Conservation (phyloP, 30 jellyfish, hydroid and myxozoan genomes). For the Turritopsis dohrnii region DNA sequence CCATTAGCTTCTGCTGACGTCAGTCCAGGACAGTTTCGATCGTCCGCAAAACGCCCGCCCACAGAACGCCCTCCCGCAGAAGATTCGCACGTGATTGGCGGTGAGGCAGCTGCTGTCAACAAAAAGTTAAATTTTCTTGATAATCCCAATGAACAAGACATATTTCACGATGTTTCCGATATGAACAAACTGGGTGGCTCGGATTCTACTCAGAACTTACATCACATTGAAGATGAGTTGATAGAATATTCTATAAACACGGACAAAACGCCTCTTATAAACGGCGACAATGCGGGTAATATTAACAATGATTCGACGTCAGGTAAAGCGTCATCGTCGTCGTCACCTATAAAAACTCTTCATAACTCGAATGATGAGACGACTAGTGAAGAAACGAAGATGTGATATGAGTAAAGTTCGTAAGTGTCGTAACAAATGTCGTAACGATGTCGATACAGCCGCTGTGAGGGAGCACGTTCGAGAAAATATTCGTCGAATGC, state of each 20-base stretch:
- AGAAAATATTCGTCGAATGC: not conserved
- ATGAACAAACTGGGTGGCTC: not conserved
- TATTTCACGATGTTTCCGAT: not conserved
- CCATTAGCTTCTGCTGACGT: not conserved
- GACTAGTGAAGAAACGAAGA: not conserved
- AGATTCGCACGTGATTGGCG: not conserved
- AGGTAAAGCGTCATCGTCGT: not conserved
- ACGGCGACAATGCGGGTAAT: not conserved
- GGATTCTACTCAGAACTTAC: not conserved
- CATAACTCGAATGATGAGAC: not conserved
- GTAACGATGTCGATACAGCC: too few relatives aligned
- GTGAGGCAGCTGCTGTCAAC: not conserved
- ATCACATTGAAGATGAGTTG: not conserved
- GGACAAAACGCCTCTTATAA: conserved; percentile 4
- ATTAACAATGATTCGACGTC: not conserved
- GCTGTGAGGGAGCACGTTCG: not conserved
- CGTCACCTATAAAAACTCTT: not conserved
- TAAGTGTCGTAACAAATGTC: too few relatives aligned
- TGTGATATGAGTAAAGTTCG: too few relatives aligned
- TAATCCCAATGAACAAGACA: not conserved
- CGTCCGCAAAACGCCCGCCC: not conserved
- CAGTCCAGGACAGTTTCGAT: not conserved
- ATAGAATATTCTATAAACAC: conserved; percentile 17
- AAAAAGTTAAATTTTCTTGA: not conserved
- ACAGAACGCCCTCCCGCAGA: not conserved